These are phyloP conservation scores for Antitype chi DNA, from an alignment of 2,888 invertebrate genomes.

Conservation along the genomic window DNA sequence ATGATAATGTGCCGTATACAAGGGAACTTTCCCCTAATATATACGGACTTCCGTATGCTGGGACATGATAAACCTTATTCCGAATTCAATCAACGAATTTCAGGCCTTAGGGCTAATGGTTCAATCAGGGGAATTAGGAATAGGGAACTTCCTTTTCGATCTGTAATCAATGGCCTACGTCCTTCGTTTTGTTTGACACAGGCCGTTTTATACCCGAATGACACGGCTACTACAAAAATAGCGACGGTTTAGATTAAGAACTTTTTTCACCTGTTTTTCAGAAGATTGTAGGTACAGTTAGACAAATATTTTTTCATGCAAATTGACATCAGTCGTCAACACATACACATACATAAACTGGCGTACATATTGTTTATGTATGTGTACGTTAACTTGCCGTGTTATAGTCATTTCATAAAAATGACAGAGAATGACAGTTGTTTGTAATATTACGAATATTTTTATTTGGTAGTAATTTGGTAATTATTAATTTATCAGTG, in stretches of 20 bases:
- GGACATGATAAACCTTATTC: constrained; percentile 1
- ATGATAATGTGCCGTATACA: background rate
- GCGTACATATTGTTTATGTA: too few relatives aligned
- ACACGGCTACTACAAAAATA: background rate
- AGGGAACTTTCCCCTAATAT: too few relatives aligned
- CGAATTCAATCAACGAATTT: constrained; percentile 16
- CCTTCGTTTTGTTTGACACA: background rate
- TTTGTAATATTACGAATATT: too few relatives aligned
- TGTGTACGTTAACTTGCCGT: background rate
- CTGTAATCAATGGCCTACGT: background rate
- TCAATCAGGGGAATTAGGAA: constrained; percentile 9
- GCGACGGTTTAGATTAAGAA: background rate
- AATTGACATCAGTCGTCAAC: background rate
- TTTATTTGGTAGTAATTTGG: too few relatives aligned
- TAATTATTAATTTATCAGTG: too few relatives aligned
- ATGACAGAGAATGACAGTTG: background rate
- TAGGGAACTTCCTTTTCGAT: constrained; percentile 2
- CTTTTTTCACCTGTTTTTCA: background rate
- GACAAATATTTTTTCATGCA: background rate
- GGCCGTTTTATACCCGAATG: background rate
- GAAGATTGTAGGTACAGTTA: background rate
- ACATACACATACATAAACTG: too few relatives aligned
- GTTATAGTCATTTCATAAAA: background rate
- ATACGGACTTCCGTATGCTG: too few relatives aligned
- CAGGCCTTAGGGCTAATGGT: background rate